These are phyloP conservation scores for Anabacerthia variegaticeps DNA, from an alignment of 2,797 vertebrate species.

Conservation along the genomic window DNA sequence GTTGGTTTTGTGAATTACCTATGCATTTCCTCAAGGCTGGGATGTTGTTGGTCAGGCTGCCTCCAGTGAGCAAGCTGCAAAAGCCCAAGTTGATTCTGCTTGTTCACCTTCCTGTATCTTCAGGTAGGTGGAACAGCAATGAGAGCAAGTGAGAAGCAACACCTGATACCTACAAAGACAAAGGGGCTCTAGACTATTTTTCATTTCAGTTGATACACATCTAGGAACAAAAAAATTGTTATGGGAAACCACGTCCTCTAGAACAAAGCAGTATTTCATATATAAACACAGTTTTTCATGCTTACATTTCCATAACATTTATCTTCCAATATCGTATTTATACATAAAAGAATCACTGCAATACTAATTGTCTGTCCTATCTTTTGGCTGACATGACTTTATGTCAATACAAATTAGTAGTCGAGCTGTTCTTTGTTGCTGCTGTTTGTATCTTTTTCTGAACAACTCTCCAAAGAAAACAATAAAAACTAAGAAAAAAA, in stretches of 20 bases:
- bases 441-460: neutral
- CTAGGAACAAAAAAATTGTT: neutral
- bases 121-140: neutral
- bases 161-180: neutral
- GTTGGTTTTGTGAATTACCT: neutral
- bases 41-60: neutral
- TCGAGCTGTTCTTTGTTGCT: neutral
- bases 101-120: slow-evolving; percentile 13
- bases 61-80: neutral
- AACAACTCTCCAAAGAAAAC: neutral
- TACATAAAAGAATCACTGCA: neutral
- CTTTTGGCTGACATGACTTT: neutral
- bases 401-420: neutral
- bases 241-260: neutral
- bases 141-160: neutral
- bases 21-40: neutral
- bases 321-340: neutral
- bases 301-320: neutral
- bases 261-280: neutral
- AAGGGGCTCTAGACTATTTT: neutral
- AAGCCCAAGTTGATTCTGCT: neutral
- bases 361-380: neutral
- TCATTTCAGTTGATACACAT: neutral
- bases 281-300: neutral
- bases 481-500: neutral